These are phyloP conservation scores for Bungarus multicinctus DNA, from an alignment of 2,113 vertebrate genomes.

Conservation along the genomic window DNA sequence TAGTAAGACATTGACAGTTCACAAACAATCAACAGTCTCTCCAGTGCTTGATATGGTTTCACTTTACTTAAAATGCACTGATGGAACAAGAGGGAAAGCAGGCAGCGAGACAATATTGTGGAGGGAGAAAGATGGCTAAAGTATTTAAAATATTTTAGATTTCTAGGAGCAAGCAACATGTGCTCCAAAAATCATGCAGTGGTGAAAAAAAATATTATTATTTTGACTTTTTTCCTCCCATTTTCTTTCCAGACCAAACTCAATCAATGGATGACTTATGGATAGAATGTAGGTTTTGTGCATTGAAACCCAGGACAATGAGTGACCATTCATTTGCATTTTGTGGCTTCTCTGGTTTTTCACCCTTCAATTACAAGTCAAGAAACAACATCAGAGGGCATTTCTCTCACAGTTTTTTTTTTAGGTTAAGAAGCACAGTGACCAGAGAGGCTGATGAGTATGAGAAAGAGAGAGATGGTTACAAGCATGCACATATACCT, in stretches of 20 bases:
- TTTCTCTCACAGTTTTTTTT: background rate
- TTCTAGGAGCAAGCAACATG: background rate
- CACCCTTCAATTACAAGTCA: background rate
- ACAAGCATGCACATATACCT: background rate
- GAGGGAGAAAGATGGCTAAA: background rate
- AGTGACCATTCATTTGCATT: background rate
- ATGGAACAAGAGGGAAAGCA: background rate
- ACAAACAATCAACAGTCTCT: background rate
- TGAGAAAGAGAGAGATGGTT: background rate
- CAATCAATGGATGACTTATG: background rate
- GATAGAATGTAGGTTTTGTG: background rate
- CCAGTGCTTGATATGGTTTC: background rate
- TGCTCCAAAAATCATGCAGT: background rate
- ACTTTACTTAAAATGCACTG: background rate
- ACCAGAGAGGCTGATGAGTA: background rate
- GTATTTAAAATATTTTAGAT: background rate
- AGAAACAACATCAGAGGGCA: background rate
- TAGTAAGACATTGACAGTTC: background rate
- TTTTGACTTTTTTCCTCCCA: background rate
- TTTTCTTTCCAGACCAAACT: background rate
- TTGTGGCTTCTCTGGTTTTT: background rate
- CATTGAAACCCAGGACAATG: background rate
- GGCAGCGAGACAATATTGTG: background rate
- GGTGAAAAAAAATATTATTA: background rate
- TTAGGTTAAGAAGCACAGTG: background rate